phyloP scores from a whole-genome alignment of 2,797 vertebrate species.

The Miichthys miiuy region DNA sequence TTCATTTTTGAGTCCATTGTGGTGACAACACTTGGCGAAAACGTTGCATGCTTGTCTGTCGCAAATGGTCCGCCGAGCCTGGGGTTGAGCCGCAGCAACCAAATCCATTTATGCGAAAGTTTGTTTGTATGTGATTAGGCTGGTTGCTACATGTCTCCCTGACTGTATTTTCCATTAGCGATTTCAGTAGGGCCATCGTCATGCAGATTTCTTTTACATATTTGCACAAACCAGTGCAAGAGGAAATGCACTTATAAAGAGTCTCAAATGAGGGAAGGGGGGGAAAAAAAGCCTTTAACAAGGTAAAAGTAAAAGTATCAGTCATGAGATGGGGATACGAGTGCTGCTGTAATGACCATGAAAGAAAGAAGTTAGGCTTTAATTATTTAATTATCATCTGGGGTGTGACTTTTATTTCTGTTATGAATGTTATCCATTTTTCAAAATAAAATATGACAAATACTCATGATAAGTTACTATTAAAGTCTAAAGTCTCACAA shows the following conservation, averaged over 20 bases:
- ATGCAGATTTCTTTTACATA: slow-evolving; percentile 40
- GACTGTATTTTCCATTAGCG: slow-evolving; percentile 62
- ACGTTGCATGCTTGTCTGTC: slow-evolving; percentile 59
- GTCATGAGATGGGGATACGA: not conserved
- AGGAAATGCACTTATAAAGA: not conserved
- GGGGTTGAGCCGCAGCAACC: slow-evolving; percentile 44
- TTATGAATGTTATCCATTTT: not conserved
- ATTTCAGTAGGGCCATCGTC: slow-evolving; percentile 45
- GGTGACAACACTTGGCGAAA: slow-evolving; percentile 69
- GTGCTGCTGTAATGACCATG: not conserved
- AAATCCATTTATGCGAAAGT: slow-evolving; percentile 42
- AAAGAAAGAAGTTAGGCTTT: not conserved
- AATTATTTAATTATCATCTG: not conserved
- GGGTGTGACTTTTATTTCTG: not conserved
- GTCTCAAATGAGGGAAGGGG: not conserved
- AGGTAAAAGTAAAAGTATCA: slow-evolving; percentile 9
- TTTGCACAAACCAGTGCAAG: slow-evolving; percentile 20
- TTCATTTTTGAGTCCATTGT: slow-evolving; percentile 61
- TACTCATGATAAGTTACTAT: not conserved
- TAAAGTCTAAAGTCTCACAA: not conserved
- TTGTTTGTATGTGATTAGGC: slow-evolving; percentile 66
- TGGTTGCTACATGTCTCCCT: slow-evolving; percentile 63
- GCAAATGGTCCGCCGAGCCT: slow-evolving; percentile 46
- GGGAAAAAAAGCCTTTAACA: not conserved
- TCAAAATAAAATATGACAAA: not conserved